These are phyloP conservation scores for Caradrina kadenii DNA, from an alignment of 2,888 invertebrate species.

Conservation along the genomic window DNA sequence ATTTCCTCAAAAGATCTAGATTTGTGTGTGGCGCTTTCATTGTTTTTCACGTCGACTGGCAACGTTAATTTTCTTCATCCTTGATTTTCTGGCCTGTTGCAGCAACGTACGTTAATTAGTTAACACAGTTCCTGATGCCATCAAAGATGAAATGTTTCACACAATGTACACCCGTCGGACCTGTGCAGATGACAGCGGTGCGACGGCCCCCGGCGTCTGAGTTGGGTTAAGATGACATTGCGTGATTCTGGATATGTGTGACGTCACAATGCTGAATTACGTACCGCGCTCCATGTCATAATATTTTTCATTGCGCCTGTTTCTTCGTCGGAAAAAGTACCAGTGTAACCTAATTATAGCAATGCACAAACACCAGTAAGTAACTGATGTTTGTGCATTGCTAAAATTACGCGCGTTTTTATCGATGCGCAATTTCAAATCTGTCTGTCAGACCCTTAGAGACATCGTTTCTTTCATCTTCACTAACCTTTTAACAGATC, in stretches of 20 bases:
- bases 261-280: too few species aligned
- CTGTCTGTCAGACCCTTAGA: constrained; percentile 21
- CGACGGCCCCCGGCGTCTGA: too few species aligned
- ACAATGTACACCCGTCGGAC: too few species aligned
- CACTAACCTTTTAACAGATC: constrained; percentile 42
- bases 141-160: not conserved
- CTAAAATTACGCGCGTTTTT: too few species aligned
- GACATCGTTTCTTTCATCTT: constrained; percentile 41
- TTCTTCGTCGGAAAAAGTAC: not conserved
- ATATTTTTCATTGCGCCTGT: too few species aligned
- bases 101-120: constrained; percentile 19
- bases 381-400: too few species aligned
- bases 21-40: not conserved
- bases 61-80: constrained; percentile 30
- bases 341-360: constrained; percentile 19
- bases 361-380: constrained; percentile 1
- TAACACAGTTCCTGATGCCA: constrained; percentile 16
- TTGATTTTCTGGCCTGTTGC: constrained; percentile 21
- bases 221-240: too few species aligned
- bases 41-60: constrained; percentile 7
- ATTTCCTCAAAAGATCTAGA: not conserved
- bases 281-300: too few species aligned
- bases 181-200: too few species aligned
- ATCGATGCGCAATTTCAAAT: constrained; percentile 9
- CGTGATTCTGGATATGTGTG: too few species aligned